These are phyloP conservation scores for Electrophaes corylata DNA, from an alignment of 2,888 invertebrate genomes.

Conservation along the genomic window DNA sequence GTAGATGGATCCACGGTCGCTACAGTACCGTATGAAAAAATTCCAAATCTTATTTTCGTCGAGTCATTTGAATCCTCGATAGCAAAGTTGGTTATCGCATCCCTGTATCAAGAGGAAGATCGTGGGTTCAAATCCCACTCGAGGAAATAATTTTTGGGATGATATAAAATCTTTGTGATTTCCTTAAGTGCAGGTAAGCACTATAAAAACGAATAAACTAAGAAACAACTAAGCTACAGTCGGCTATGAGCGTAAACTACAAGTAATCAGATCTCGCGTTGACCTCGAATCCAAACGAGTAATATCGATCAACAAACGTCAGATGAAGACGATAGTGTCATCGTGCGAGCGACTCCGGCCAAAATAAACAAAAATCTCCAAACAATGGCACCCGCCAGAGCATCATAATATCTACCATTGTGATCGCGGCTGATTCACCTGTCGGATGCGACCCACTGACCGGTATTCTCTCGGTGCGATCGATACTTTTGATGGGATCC, in stretches of 20 bases:
- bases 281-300: conserved; percentile 41
- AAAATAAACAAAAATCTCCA: conserved; percentile 47
- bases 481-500: conserved; percentile 61
- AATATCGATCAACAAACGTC: conserved; percentile 53
- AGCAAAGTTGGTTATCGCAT: no score
- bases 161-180: no score
- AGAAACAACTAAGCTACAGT: background rate
- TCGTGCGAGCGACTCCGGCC: conserved; percentile 44
- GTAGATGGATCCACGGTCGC: no score
- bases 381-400: conserved; percentile 50
- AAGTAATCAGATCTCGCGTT: conserved; percentile 26
- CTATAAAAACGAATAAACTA: background rate
- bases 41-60: no score
- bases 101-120: no score
- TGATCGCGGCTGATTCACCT: conserved; percentile 59
- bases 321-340: conserved; percentile 62
- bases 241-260: conserved; percentile 8
- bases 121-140: no score
- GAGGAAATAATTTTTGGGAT: no score
- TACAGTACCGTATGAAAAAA: no score
- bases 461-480: conserved; percentile 56
- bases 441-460: conserved; percentile 66
- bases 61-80: no score
- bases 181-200: no score
- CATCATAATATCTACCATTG: conserved; percentile 50